Base-by-base conservation (phyloP, 1,140 invertebrate genomes). In the Bombus turneri region DNA sequence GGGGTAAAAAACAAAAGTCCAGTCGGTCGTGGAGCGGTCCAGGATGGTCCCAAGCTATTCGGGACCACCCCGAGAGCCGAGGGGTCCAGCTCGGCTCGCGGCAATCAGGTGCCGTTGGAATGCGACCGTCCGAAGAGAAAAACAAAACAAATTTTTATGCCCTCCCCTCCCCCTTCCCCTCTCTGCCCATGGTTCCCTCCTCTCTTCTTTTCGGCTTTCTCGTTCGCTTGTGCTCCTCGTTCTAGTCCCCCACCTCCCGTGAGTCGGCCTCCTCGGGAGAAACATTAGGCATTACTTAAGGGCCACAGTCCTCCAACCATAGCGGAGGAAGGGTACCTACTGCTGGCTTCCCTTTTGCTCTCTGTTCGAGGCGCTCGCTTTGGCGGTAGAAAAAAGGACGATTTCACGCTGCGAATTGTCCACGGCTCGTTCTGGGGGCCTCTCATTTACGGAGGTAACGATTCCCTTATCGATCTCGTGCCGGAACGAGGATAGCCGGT, bases 201-300 rank as follows among this genome's bases (percentile, higher is more conserved):
- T 39, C 77, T 28, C 79, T 34, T 43, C 82, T 78, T 68, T 82
- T 77, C 66, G 47, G 47, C 80, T 80, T 82, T 77, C 82, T 77
- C 62, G 71, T 79, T 81, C 81, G 92, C 91, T 88, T 88, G 91
- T 87, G 86, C 91, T 89, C 85, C 86, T 77, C 82, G 22, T 87
- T 83, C 76, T 83, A 75, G 81, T 62, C 59, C 85, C 81, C 85
- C 91, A 83, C 85, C 80, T 75, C 75, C 18, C 12, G 9, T 25
- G 57, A 39, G 62, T 53, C 81, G 76, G 76, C 81, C 87, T 81
- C 81, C 86, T 87, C 74, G 68, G 73, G 73, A 86, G 90, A 90
- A 90, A 91, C 93, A 93, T 93, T 93, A 93, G 91, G 92, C 93
- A 92, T 93, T 93, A 93, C 92, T 93, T 93, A 93, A 88, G 90